These are phyloP conservation scores for Autographa gamma DNA, from an alignment of 2,888 invertebrate genomes.

Conservation along the genomic window DNA sequence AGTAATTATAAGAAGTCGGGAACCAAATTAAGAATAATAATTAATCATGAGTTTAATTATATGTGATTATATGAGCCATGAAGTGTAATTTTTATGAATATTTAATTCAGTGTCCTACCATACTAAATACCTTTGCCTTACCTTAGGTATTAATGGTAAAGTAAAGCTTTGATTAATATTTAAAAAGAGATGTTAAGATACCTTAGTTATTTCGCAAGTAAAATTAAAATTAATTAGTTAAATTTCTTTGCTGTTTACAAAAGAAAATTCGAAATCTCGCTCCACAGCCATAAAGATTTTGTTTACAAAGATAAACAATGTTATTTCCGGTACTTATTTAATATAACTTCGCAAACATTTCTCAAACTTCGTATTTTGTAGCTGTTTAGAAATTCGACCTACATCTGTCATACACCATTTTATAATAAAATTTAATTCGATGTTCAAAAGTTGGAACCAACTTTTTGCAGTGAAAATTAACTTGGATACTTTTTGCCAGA, in stretches of 20 bases:
- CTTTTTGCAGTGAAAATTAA: slow-evolving; percentile 19
- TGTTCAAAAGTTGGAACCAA: slow-evolving; percentile 34
- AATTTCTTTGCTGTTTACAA: neutral
- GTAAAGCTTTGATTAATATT: neutral
- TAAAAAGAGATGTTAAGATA: neutral
- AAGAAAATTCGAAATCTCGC: too few relatives aligned
- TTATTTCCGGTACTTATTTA: slow-evolving; percentile 43
- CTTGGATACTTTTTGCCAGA: slow-evolving; percentile 6
- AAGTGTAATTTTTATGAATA: too few relatives aligned
- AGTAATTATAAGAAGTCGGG: slow-evolving; percentile 32
- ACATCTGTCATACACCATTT: slow-evolving; percentile 37
- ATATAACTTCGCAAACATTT: slow-evolving; percentile 39
- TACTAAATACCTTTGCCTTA: too few relatives aligned
- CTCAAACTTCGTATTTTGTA: slow-evolving; percentile 26
- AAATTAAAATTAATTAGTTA: neutral
- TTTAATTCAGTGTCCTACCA: too few relatives aligned
- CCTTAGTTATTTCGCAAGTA: neutral
- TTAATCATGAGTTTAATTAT: slow-evolving; percentile 10
- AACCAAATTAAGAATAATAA: slow-evolving; percentile 46
- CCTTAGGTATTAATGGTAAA: too few relatives aligned
- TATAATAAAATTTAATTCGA: slow-evolving; percentile 39
- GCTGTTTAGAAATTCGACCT: slow-evolving; percentile 20
- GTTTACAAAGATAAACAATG: slow-evolving; percentile 16
- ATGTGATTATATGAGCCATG: slow-evolving; percentile 1
- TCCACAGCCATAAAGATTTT: neutral